Percentiles rank a stretch among this genome's conserved stretches.
Evolutionary conservation across 2,797 vertebrate species (phyloP).

Genomic region (Halcyon chelicuti): DNA sequence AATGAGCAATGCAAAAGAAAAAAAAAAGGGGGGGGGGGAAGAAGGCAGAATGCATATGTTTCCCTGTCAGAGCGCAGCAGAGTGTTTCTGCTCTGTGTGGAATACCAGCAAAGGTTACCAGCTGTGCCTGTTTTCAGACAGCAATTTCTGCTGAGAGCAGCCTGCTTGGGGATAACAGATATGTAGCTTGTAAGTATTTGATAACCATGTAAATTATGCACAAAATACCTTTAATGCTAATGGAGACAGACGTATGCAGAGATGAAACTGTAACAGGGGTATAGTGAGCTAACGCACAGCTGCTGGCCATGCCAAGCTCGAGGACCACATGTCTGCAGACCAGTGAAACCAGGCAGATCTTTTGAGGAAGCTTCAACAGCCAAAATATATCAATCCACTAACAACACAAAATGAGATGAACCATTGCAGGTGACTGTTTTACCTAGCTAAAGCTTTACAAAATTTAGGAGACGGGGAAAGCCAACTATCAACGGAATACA

Average conservation of each 20-base stretch:
- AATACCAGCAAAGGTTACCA: conserved; percentile 70
- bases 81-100: conserved; percentile 44
- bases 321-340: neutral
- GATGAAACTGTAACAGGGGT: neutral
- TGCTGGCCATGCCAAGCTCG: accelerated
- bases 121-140: conserved; percentile 51
- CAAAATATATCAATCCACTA: neutral
- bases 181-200: conserved; percentile 27
- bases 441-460: neutral
- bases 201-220: conserved; percentile 49
- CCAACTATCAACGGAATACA: neutral
- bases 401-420: neutral
- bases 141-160: conserved; percentile 39
- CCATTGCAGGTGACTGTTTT: neutral
- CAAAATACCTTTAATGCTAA: conserved; percentile 36
- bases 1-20: neutral
- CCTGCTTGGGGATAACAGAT: conserved; percentile 33
- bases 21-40: neutral
- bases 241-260: neutral
- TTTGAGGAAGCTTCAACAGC: neutral
- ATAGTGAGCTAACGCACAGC: neutral
- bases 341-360: neutral
- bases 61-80: conserved; percentile 6
- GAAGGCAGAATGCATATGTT: neutral
- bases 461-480: neutral